Base-by-base conservation (phyloP, 2,888 invertebrate genomes). In the Dolomedes plantarius region DNA sequence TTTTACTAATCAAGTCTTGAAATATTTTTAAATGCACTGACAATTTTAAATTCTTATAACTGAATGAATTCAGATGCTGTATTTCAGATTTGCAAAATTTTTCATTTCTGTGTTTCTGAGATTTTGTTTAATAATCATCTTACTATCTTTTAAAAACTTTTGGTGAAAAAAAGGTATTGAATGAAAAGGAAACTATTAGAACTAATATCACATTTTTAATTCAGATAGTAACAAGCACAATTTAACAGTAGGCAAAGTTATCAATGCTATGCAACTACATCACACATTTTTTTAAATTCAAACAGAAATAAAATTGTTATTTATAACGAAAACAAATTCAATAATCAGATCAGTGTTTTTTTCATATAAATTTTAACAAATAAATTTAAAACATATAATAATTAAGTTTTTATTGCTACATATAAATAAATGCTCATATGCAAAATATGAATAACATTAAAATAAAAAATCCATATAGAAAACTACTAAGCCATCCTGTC, bases 141-240 rank as follows among this genome's bases (percentile, higher is more conserved):
- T n/a, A n/a, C n/a, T n/a, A n/a, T n/a, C n/a, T n/a, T n/a, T n/a
- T n/a, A n/a, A n/a, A n/a, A n/a, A n/a, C n/a, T n/a, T n/a, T n/a
- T n/a, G n/a, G n/a, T n/a, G n/a, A n/a, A n/a, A n/a, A n/a, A n/a
- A n/a, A n/a, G n/a, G n/a, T n/a, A n/a, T n/a, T n/a, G n/a, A n/a
- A n/a, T n/a, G n/a, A n/a, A n/a, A n/a, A n/a, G n/a, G n/a, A n/a
- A n/a, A n/a, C n/a, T n/a, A n/a, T n/a, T n/a, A n/a, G n/a, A 31
- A 28, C 77, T 83, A 83, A 77, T 83, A 83, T 83, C 83, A 83
- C 83, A 83, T 72, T 83, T 75, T 83, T 67, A 67, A 83, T 83
- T 83, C 56, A 77, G 56, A 83, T 75, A 71, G 5, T 74, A 83
- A 83, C 83, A 77, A 83, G 83, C 77, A 83, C 76, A 83, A 67